phyloP scores from a whole-genome alignment of 2,888 invertebrate species.

The Mythimna ferrago region DNA sequence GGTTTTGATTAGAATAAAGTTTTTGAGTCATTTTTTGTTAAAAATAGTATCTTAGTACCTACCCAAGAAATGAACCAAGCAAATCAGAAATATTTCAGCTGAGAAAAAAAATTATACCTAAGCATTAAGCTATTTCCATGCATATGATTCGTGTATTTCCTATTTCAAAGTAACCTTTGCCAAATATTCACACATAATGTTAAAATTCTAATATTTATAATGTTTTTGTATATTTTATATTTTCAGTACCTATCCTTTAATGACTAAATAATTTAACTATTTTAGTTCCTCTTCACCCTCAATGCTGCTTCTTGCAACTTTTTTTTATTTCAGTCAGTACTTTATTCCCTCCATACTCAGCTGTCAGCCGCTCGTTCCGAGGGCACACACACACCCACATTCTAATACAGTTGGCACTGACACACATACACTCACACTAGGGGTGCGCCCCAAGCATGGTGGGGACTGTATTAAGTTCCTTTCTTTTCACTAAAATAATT shows the following conservation, averaged over 20 bases:
- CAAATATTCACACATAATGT: no score
- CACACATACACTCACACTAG: conserved; percentile 71
- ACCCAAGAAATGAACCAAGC: neutral
- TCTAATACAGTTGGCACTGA: conserved; percentile 65
- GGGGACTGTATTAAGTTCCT: conserved; percentile 91
- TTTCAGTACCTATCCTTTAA: no score
- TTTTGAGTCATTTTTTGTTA: neutral
- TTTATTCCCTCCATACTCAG: conserved; percentile 74
- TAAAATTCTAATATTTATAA: no score
- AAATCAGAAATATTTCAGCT: neutral
- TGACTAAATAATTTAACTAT: neutral
- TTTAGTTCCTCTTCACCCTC: no score
- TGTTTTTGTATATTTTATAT: no score
- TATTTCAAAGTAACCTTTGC: no score
- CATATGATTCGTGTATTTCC: neutral
- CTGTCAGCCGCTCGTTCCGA: conserved; percentile 84
- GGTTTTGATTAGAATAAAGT: neutral
- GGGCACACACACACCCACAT: conserved; percentile 81
- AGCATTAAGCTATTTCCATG: neutral
- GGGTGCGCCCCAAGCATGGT: conserved; percentile 87
- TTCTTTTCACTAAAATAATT: conserved; percentile 91
- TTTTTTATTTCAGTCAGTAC: conserved; percentile 44
- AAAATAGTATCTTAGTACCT: no score
- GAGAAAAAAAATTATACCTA: neutral
- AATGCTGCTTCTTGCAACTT: neutral